Conservation (phyloP, 2,888 invertebrate species). For the Lymantria monacha region DNA sequence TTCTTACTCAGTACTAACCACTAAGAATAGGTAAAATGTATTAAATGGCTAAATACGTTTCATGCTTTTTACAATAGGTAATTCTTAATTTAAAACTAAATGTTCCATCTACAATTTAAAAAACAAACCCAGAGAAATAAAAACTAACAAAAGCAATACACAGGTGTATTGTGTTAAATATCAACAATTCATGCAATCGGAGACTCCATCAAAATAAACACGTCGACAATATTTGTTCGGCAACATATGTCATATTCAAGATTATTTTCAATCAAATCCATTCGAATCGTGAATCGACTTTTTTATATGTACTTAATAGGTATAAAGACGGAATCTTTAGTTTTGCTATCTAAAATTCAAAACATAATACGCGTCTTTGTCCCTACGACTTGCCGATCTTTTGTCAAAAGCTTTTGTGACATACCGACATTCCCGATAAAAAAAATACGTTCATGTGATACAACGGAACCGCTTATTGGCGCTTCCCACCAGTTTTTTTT, state of each 20-base stretch:
- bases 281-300: conserved; percentile 53
- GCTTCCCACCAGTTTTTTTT: too few species aligned
- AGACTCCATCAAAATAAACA: conserved; percentile 24
- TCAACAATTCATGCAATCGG: conserved; percentile 21
- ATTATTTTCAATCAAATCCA: conserved; percentile 42
- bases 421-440: conserved; percentile 47
- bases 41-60: too few species aligned
- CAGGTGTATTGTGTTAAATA: conserved; percentile 19
- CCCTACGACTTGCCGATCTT: conserved; percentile 59
- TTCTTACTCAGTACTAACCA: too few species aligned
- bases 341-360: conserved; percentile 71
- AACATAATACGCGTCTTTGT: conserved; percentile 61
- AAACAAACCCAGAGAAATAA: too few species aligned
- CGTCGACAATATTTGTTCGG: conserved; percentile 44
- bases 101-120: too few species aligned
- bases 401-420: conserved; percentile 57
- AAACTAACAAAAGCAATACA: background rate
- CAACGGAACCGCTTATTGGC: too few species aligned
- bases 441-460: conserved; percentile 45
- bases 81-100: too few species aligned
- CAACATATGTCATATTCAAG: conserved; percentile 52
- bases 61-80: too few species aligned
- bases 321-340: conserved; percentile 46
- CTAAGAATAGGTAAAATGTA: too few species aligned
- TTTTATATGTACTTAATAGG: conserved; percentile 15